A percentile compares a stretch with the other conserved stretches of the same genome.
Conservation (phyloP, 1,140 invertebrate species). For the Drosophila cardini region DNA sequence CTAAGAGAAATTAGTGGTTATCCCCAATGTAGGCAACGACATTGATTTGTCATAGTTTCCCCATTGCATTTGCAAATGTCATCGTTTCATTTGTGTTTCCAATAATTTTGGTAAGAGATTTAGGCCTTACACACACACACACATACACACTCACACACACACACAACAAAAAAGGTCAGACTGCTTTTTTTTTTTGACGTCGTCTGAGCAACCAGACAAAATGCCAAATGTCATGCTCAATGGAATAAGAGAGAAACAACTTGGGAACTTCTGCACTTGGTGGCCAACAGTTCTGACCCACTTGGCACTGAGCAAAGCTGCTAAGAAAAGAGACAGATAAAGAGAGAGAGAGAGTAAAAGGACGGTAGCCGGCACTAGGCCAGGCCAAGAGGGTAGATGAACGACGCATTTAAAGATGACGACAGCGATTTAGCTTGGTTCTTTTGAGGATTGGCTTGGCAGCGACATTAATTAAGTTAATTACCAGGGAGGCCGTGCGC, state of each 20-base stretch:
- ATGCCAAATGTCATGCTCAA: constrained; percentile 62
- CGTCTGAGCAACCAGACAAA: constrained; percentile 58
- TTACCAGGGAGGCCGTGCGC: constrained; percentile 37
- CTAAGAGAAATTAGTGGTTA: constrained; percentile 14
- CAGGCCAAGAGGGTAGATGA: constrained; percentile 18
- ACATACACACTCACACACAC: background rate
- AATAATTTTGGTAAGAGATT: constrained; percentile 9
- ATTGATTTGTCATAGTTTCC: constrained; percentile 44
- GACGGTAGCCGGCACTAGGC: constrained; percentile 22
- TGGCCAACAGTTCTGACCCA: constrained; percentile 51
- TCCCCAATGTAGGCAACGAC: constrained; percentile 41
- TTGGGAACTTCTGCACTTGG: constrained; percentile 52
- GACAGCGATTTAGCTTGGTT: constrained; percentile 15
- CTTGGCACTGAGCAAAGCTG: constrained; percentile 41
- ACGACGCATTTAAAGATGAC: constrained; percentile 42
- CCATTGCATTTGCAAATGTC: constrained; percentile 46
- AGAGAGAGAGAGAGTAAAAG: background rate
- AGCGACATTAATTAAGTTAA: constrained; percentile 56
- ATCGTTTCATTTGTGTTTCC: constrained; percentile 29
- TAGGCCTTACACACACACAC: constrained; percentile 10
- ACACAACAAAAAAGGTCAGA: constrained; percentile 54
- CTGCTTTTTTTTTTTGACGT: constrained; percentile 43
- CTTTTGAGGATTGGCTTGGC: constrained; percentile 50
- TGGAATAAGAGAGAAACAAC: constrained; percentile 22
- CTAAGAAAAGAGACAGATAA: background rate